Conservation (phyloP, 30 jellyfish, hydroid and myxozoan species). For the Nemopilema nomurai region DNA sequence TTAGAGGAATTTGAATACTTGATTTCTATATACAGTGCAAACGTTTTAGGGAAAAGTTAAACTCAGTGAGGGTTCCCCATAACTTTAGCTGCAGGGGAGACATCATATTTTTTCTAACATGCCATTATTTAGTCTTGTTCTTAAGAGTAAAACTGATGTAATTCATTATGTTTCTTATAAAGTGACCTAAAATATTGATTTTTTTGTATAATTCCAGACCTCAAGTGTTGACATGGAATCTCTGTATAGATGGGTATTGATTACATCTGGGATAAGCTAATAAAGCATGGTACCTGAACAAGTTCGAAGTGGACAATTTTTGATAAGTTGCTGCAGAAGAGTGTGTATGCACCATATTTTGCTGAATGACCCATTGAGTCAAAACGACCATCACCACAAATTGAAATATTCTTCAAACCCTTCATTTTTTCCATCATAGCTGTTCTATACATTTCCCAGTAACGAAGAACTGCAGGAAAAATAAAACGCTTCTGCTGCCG, state of each 20-base stretch:
- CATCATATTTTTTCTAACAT: neutral
- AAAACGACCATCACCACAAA: neutral
- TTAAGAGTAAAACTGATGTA: neutral
- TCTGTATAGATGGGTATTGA: neutral
- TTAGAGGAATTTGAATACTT: neutral
- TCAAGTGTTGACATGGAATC: neutral
- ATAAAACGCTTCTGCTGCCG: neutral
- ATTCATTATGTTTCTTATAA: neutral
- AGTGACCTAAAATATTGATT: neutral
- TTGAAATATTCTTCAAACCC: neutral
- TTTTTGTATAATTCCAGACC: neutral
- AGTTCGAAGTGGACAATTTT: conserved; percentile 59
- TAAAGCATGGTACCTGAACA: conserved; percentile 30
- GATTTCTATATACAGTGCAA: neutral
- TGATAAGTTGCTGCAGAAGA: conserved; percentile 20
- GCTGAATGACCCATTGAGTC: conserved; percentile 68
- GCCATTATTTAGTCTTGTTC: neutral
- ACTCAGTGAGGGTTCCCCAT: neutral
- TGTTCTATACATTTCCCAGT: neutral
- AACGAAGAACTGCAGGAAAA: neutral
- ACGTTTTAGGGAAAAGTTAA: neutral
- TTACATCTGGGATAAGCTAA: neutral
- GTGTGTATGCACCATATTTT: conserved; percentile 53
- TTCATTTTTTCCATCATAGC: neutral
- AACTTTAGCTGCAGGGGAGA: neutral